These are phyloP conservation scores for Hapalemur alaotrensis DNA, from an alignment of 2,797 vertebrate species.

Conservation along the genomic window DNA sequence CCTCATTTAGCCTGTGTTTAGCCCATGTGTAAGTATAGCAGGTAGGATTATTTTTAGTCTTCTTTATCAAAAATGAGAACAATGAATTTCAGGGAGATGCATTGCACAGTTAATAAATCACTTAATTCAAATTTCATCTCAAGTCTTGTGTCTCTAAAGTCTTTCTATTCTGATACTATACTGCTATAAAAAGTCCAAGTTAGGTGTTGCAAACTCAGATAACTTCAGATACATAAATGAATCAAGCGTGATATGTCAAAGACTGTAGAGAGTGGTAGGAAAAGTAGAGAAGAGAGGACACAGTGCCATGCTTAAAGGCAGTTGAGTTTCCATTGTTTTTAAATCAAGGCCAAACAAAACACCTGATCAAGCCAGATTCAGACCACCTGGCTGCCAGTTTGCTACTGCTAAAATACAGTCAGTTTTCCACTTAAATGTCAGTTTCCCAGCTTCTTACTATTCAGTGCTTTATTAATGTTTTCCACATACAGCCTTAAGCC, in stretches of 20 bases:
- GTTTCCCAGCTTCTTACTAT: not conserved
- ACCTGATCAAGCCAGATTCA: not conserved
- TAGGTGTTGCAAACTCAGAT: not conserved
- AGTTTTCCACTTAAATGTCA: slow-evolving; percentile 23
- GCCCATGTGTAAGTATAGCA: not conserved
- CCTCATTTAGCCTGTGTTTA: not conserved
- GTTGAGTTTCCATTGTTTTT: not conserved
- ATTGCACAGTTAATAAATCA: not conserved
- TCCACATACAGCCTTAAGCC: not conserved
- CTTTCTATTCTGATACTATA: not conserved
- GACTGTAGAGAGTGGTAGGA: not conserved
- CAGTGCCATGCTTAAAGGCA: not conserved
- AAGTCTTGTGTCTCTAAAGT: not conserved
- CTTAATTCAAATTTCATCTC: slow-evolving; percentile 17
- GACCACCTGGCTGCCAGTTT: slow-evolving; percentile 31
- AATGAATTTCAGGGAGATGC: not conserved
- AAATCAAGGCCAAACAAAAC: slow-evolving; percentile 52
- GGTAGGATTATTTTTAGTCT: not conserved
- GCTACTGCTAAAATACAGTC: not conserved
- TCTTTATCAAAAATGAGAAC: slow-evolving; percentile 10
- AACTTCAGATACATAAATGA: not conserved
- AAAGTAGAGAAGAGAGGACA: not conserved
- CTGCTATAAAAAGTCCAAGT: not conserved
- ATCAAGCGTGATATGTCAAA: not conserved
- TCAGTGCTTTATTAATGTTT: slow-evolving; percentile 41